Evolutionary conservation across 2,888 invertebrate genomes (phyloP).

Genomic region (Hyposoter didymator): DNA sequence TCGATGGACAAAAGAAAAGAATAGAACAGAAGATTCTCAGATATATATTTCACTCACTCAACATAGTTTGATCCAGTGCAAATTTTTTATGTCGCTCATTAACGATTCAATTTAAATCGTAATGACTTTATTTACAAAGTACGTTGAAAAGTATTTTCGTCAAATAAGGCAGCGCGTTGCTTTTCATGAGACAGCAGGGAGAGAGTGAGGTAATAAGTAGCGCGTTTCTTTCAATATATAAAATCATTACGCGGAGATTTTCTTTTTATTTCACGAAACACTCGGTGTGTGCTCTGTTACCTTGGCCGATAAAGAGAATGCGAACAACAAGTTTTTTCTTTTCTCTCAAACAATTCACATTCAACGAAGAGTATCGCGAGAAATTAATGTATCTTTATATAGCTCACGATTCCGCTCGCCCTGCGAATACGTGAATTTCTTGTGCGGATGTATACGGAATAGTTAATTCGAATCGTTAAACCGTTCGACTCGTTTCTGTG

Average conservation of each 20-base stretch:
- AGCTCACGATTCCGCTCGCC: constrained; percentile 35
- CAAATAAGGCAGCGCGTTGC: constrained; percentile 70
- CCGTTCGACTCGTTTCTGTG: background rate
- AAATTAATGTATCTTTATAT: constrained; percentile 36
- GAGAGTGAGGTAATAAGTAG: constrained; percentile 8
- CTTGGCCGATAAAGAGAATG: constrained; percentile 78
- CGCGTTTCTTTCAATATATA: constrained; percentile 2
- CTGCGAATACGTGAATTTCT: constrained; percentile 5
- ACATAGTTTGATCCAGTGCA: background rate
- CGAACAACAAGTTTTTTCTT: constrained; percentile 66
- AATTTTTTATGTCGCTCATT: background rate
- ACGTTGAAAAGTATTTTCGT: constrained; percentile 69
- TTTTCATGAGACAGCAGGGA: constrained; percentile 54
- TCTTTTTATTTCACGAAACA: constrained; percentile 2
- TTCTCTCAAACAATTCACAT: constrained; percentile 58
- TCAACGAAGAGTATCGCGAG: constrained; percentile 45
- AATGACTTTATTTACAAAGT: constrained; percentile 61
- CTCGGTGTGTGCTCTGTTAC: constrained; percentile 60
- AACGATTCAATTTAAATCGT: background rate
- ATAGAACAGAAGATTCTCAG: background rate
- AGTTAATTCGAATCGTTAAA: background rate
- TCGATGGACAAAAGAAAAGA: background rate
- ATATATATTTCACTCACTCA: background rate
- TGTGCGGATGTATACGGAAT: constrained; percentile 5
- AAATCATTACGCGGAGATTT: constrained; percentile 14